Base-by-base conservation (phyloP, 2,888 invertebrate genomes). In the Syrista parreyssii region DNA sequence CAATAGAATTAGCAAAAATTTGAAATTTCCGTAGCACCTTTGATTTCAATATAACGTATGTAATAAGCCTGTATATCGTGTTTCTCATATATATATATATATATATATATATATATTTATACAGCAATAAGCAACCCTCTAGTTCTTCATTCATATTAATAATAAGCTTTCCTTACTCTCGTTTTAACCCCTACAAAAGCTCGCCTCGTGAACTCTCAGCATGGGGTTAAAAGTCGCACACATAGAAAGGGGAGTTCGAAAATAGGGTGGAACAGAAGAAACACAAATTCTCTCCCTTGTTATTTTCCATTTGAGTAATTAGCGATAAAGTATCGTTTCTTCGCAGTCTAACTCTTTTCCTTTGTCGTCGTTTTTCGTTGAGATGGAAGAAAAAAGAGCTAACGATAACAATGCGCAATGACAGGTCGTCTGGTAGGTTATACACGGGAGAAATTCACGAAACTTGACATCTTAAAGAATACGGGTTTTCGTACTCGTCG, bases 221-320 rank as follows among this genome's bases (percentile, higher is more conserved):
- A 23, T 15, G 55, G 55, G 55, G 55, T 55, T 55, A 55, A 9
- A 55, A 55, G 23, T 55, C 55, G 23, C 55, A 23, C 9, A 23
- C 40, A 15, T 6, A 40, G 9, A 55, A 23, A 4, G 23, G 55
- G 55, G 55, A 55, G 55, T 55, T 55, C 23, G 23, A 55, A 55
- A 55, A 55, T 23, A 55, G 55, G 55, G 55, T 55, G 55, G 23
- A 55, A 55, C 55, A 55, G 23, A 9, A 55, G 71, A 71, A 31
- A 33, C 69, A 32, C 32, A 71, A 71, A 71, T 71, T 71, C 31
- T 12, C 71, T 33, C 33, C 32, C 33, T 33, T 71, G 71, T 71
- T 71, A 71, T 71, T 71, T 71, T 71, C 71, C 71, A 71, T 32
- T 23, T 33, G 71, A 33, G 12, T 71, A 71, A 71, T 71, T 71